Conservation (phyloP, 2,888 invertebrate genomes). For the Dasysyrphus tricinctus region DNA sequence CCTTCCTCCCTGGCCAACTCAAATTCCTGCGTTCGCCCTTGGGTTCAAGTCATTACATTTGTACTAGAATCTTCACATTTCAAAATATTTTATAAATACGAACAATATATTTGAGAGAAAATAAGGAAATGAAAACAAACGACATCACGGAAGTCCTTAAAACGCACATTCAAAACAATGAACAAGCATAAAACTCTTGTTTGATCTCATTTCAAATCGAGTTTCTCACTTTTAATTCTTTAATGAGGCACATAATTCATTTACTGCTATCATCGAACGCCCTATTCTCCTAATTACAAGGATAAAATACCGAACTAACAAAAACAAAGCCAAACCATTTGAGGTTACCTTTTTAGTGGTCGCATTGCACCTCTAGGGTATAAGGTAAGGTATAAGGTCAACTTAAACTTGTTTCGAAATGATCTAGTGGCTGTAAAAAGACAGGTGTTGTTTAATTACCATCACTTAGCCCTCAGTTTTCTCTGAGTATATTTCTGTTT, state of each 20-base stretch:
- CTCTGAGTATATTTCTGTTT: constrained; percentile 7
- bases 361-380: constrained; percentile 2
- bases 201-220: constrained; percentile 39
- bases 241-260: constrained; percentile 73
- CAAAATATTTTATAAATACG: no score
- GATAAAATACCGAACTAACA: constrained; percentile 62
- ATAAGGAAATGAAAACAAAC: not conserved
- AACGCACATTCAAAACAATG: not conserved
- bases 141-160: not conserved
- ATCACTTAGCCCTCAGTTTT: constrained; percentile 39
- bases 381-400: constrained; percentile 8
- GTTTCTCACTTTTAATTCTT: constrained; percentile 55
- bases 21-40: no score
- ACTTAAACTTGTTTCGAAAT: constrained; percentile 53
- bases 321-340: constrained; percentile 68
- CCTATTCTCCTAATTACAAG: constrained; percentile 72
- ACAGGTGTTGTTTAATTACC: constrained; percentile 74
- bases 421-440: constrained; percentile 62
- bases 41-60: no score
- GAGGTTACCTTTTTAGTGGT: constrained; percentile 30
- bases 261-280: constrained; percentile 64
- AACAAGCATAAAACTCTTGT: constrained; percentile 20
- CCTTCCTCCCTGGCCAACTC: no score
- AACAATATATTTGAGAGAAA: not conserved
- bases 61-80: no score